phyloP scores from a whole-genome alignment of 2,113 vertebrate species.

The Mus spicilegus region DNA sequence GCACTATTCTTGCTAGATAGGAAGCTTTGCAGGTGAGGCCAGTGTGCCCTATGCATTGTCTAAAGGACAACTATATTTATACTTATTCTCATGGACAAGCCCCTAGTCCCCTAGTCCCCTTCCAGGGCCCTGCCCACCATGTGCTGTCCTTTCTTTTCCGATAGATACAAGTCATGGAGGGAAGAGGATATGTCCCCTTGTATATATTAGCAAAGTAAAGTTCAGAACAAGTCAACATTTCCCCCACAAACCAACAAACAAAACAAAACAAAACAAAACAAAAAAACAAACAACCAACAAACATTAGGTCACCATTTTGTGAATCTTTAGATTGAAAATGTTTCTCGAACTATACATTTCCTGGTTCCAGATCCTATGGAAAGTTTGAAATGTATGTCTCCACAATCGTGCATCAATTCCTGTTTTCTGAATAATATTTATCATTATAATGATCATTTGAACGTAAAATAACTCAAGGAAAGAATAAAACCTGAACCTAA shows the following conservation, averaged over 20 bases:
- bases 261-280: no score
- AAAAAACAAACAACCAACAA: no score
- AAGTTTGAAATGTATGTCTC: background rate
- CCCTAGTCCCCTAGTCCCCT: no score
- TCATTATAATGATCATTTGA: background rate
- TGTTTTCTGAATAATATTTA: background rate
- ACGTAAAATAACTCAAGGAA: background rate
- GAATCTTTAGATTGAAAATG: background rate
- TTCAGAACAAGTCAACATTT: no score
- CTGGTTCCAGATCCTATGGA: background rate
- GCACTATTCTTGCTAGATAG: background rate
- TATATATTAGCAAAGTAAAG: background rate
- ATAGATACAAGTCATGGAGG: fast-evolving
- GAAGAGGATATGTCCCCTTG: background rate
- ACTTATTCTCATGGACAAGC: background rate
- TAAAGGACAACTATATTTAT: fast-evolving
- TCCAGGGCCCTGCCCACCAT: fast-evolving
- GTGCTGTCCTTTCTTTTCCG: fast-evolving
- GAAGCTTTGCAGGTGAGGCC: fast-evolving
- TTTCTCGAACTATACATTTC: background rate
- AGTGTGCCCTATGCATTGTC: fast-evolving
- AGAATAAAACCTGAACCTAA: background rate
- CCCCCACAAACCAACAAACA: background rate
- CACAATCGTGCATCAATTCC: background rate
- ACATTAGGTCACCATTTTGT: background rate